These are phyloP conservation scores for Hydrochoerus hydrochaeris DNA, from an alignment of 2,113 vertebrate genomes.

Conservation along the genomic window DNA sequence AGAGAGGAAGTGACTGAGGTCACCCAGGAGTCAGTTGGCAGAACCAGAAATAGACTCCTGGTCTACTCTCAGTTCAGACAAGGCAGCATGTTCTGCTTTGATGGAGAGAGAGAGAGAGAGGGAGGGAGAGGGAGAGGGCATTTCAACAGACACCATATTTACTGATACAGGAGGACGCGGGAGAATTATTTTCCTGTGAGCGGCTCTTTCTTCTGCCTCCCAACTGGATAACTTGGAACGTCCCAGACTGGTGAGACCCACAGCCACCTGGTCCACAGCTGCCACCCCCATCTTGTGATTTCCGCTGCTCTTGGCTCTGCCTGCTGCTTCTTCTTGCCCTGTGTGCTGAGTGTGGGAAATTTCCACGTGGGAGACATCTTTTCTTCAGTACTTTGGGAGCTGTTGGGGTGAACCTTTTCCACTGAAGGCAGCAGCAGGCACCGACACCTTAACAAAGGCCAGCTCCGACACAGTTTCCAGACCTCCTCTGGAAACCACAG, in stretches of 20 bases:
- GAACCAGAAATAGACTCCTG: constrained; percentile 78
- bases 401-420: neutral
- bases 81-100: constrained; percentile 59
- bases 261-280: neutral
- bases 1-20: constrained; percentile 81
- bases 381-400: neutral
- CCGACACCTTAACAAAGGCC: neutral
- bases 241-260: neutral
- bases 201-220: neutral
- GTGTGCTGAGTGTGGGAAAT: constrained; percentile 37
- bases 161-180: neutral
- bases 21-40: constrained; percentile 80
- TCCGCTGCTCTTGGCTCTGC: neutral
- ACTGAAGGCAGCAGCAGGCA: neutral
- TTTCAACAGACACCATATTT: neutral
- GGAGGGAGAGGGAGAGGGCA: neutral
- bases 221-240: too few species aligned
- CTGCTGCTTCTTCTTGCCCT: neutral
- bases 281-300: constrained; percentile 4
- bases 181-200: neutral
- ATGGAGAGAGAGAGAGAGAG: neutral
- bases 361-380: neutral
- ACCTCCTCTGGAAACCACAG: neutral
- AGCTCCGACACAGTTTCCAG: neutral
- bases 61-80: constrained; percentile 71